Conservation (phyloP, 2,113 vertebrate genomes). For the Anarhynchus alexandrinus region DNA sequence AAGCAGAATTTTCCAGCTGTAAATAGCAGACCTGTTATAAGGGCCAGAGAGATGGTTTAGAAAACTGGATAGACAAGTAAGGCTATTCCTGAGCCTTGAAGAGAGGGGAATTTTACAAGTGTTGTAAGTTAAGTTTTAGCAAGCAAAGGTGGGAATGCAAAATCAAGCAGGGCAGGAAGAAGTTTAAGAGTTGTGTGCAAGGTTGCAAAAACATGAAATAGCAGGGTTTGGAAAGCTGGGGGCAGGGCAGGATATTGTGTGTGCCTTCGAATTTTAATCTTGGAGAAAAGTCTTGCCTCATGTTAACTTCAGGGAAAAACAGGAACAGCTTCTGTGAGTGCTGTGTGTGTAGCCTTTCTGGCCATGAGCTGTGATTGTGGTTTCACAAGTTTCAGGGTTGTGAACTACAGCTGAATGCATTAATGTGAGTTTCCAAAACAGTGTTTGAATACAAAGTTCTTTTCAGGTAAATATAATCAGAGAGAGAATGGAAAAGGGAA, state of each 20-base stretch:
- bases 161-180: background rate
- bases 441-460: background rate
- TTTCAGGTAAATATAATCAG: background rate
- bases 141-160: background rate
- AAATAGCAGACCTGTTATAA: background rate
- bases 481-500: background rate
- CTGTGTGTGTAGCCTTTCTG: background rate
- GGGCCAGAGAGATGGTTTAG: background rate
- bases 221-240: background rate
- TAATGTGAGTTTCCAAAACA: background rate
- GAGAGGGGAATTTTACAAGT: background rate
- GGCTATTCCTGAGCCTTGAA: background rate
- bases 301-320: accelerated
- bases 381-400: background rate
- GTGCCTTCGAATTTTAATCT: background rate
- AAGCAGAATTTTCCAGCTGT: background rate
- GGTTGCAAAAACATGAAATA: background rate
- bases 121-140: background rate
- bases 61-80: background rate
- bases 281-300: background rate
- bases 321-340: background rate
- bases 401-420: background rate
- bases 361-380: accelerated
- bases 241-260: background rate
- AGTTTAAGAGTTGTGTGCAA: background rate